phyloP scores from a whole-genome alignment of 2,888 invertebrate species.

The Criorhina ranunculi region DNA sequence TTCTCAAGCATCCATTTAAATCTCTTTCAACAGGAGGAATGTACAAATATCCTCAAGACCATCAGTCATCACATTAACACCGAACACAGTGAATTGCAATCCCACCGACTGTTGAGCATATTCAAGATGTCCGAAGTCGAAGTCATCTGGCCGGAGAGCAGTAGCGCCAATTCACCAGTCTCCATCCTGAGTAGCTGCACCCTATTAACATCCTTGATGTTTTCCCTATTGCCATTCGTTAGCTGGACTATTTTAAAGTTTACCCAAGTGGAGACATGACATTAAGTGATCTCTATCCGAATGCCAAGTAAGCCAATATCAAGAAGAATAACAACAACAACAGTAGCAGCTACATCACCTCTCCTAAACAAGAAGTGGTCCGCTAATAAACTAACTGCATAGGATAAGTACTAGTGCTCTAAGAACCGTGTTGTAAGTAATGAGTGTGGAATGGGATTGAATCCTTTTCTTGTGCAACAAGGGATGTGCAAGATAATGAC shows the following conservation, averaged over 20 bases:
- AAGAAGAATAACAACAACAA: conserved; percentile 2
- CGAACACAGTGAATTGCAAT: conserved; percentile 93
- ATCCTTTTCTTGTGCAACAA: conserved; percentile 28
- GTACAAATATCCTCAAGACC: conserved; percentile 91
- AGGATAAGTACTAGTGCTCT: conserved; percentile 68
- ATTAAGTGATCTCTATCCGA: conserved; percentile 53
- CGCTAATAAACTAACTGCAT: conserved; percentile 68
- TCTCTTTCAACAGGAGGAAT: conserved; percentile 90
- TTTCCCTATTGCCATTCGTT: conserved; percentile 69
- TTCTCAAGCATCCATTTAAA: not conserved
- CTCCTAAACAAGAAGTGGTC: conserved; percentile 47
- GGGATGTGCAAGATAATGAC: not conserved
- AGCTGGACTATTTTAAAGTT: conserved; percentile 69
- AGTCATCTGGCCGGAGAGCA: conserved; percentile 89
- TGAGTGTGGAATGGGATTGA: conserved; percentile 37
- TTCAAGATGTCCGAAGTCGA: conserved; percentile 97
- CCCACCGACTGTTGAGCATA: conserved; percentile 94
- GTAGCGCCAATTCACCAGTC: conserved; percentile 79
- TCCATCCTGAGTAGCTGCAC: conserved; percentile 60
- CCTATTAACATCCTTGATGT: conserved; percentile 64
- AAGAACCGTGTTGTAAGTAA: conserved; percentile 63
- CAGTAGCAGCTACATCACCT: conserved; percentile 11
- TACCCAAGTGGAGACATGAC: conserved; percentile 63
- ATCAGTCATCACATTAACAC: conserved; percentile 94
- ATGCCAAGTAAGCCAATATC: conserved; percentile 21